phyloP scores from a whole-genome alignment of 2,888 invertebrate species.

The Odontothrips loti region DNA sequence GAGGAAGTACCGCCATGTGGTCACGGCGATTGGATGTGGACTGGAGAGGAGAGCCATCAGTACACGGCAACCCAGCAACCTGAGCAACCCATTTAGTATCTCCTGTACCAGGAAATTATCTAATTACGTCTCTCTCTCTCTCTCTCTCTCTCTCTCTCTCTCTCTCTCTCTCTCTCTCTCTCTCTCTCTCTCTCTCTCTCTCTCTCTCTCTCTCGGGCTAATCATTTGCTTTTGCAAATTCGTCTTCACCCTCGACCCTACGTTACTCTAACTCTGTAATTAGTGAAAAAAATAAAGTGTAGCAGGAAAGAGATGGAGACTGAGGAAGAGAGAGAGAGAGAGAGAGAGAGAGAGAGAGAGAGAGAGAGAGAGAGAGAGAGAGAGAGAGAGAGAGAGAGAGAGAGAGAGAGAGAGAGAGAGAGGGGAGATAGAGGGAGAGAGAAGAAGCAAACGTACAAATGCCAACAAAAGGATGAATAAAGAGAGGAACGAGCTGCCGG shows the following conservation, averaged over 20 bases:
- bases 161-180: not conserved
- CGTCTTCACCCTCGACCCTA: not conserved
- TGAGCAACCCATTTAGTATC: not conserved
- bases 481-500: no score
- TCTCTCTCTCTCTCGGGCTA: not conserved
- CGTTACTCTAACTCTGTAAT: not conserved
- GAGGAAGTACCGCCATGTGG: not conserved
- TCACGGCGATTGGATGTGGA: not conserved
- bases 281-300: not conserved
- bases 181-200: not conserved
- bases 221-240: not conserved
- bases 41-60: not conserved
- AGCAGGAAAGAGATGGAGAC: not conserved
- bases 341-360: slow-evolving; percentile 1
- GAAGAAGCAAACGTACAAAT: not conserved
- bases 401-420: not conserved
- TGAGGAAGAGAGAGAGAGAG: not conserved
- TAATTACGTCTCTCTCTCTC: not conserved
- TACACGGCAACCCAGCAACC: not conserved
- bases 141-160: not conserved
- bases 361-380: not conserved
- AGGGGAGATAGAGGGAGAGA: slow-evolving; percentile 17
- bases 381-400: slow-evolving; percentile 11
- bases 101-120: not conserved
- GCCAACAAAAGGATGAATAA: no score